phyloP scores from a whole-genome alignment of 92 coral and sea anemone genomes.

The Actinostola sp. region DNA sequence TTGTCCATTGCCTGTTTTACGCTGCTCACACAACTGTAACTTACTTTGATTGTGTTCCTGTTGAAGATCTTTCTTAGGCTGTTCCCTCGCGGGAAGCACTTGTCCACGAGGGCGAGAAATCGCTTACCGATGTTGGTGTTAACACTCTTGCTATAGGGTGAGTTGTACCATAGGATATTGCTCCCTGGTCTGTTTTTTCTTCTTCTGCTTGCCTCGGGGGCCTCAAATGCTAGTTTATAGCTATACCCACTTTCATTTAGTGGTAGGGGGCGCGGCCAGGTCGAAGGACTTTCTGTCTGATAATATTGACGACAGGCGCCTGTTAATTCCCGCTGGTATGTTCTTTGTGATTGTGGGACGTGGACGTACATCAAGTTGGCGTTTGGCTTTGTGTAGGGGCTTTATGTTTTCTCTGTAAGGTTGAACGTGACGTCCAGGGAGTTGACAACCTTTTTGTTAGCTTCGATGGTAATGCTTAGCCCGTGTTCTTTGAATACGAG shows the following conservation, averaged over 20 bases:
- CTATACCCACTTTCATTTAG: not conserved
- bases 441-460: constrained; percentile 38
- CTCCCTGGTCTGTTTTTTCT: not conserved
- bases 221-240: not conserved
- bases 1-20: not conserved
- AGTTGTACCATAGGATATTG: not conserved
- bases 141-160: not conserved
- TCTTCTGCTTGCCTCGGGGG: not conserved
- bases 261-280: constrained; percentile 40
- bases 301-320: constrained; percentile 41
- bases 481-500: constrained; percentile 28
- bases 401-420: constrained; percentile 34
- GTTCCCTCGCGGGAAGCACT: not conserved
- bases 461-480: constrained; percentile 56
- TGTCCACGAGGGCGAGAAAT: not conserved
- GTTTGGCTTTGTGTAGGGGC: constrained; percentile 54
- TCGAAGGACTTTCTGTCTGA: constrained; percentile 43
- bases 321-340: constrained; percentile 42
- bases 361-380: constrained; percentile 48
- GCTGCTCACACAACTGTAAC: not conserved
- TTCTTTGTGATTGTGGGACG: constrained; percentile 44
- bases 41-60: not conserved
- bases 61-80: not conserved
- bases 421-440: constrained; percentile 53
- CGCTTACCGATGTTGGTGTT: not conserved